Percentiles rank a stretch among this genome's conserved stretches.
phyloP scores from a whole-genome alignment of 2,113 vertebrate genomes.

The Aegithalos caudatus region DNA sequence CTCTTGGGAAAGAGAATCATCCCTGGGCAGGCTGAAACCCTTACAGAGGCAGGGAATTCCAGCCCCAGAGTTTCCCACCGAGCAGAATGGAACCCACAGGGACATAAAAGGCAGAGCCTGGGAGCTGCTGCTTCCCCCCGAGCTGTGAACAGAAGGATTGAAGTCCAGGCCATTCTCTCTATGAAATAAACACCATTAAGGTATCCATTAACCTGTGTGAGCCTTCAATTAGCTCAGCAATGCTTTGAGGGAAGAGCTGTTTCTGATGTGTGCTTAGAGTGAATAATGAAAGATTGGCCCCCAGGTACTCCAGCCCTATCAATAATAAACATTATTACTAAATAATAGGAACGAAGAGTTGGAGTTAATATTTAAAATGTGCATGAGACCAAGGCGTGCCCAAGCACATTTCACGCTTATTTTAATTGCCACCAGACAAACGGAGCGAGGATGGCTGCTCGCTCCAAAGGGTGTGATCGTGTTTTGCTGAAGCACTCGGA shows the following conservation, averaged over 20 bases:
- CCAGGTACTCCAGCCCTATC: conserved; percentile 16
- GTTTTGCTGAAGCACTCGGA: conserved; percentile 50
- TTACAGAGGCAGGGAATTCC: no score
- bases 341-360: conserved; percentile 22
- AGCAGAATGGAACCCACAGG: neutral
- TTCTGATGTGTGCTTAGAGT: neutral
- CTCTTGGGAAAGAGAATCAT: no score
- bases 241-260: neutral
- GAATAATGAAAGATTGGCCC: conserved; percentile 42
- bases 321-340: conserved; percentile 60
- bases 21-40: no score
- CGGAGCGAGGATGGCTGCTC: neutral
- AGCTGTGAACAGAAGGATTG: neutral
- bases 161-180: neutral
- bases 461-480: conserved; percentile 12
- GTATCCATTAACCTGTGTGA: conserved; percentile 4
- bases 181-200: neutral
- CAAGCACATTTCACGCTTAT: conserved; percentile 42
- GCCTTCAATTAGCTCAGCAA: conserved; percentile 12
- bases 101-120: neutral
- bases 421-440: conserved; percentile 57
- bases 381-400: conserved; percentile 22
- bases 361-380: conserved; percentile 35
- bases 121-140: neutral
- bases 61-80: no score